Evolutionary conservation across 2,797 vertebrate genomes (phyloP).

Genomic region (Lutjanus argentimaculatus): DNA sequence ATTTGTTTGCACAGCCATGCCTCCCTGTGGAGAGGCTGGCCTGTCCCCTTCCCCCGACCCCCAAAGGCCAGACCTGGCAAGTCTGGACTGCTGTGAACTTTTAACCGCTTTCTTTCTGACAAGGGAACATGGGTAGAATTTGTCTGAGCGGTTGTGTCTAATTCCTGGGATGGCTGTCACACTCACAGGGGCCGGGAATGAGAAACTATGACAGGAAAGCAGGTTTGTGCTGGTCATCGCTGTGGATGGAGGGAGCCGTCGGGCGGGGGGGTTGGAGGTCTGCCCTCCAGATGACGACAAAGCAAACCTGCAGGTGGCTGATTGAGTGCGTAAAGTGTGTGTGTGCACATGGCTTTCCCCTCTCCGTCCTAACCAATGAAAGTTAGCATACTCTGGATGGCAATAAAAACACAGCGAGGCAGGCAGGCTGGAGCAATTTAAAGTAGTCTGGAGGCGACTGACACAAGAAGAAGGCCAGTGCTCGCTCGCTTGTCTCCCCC

Average conservation of each 20-base stretch:
- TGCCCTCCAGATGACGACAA: conserved; percentile 76
- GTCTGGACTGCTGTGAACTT: conserved; percentile 74
- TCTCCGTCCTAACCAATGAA: conserved; percentile 54
- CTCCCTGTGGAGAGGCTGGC: conserved; percentile 49
- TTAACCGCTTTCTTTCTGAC: conserved; percentile 64
- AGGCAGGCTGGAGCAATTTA: conserved; percentile 65
- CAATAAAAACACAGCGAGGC: conserved; percentile 73
- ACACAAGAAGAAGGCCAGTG: conserved; percentile 57
- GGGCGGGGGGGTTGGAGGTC: conserved; percentile 35
- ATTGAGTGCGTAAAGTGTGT: conserved; percentile 57
- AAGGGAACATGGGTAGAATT: conserved; percentile 52
- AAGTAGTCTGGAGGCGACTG: conserved; percentile 55
- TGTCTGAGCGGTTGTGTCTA: conserved; percentile 49
- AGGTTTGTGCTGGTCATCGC: conserved; percentile 60
- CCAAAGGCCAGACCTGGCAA: conserved; percentile 40
- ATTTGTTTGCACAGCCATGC: conserved; percentile 76
- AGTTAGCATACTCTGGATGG: conserved; percentile 61
- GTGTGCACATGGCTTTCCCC: conserved; percentile 50
- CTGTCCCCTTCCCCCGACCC: not conserved
- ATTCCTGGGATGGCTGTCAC: conserved; percentile 62
- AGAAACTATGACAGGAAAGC: conserved; percentile 57
- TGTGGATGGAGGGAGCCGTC: conserved; percentile 10
- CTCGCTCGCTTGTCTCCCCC: conserved; percentile 38
- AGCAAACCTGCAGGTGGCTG: conserved; percentile 74
- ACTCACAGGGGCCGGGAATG: conserved; percentile 29